Base-by-base conservation (phyloP, 2,113 vertebrate species). In the Lasiurus borealis region DNA sequence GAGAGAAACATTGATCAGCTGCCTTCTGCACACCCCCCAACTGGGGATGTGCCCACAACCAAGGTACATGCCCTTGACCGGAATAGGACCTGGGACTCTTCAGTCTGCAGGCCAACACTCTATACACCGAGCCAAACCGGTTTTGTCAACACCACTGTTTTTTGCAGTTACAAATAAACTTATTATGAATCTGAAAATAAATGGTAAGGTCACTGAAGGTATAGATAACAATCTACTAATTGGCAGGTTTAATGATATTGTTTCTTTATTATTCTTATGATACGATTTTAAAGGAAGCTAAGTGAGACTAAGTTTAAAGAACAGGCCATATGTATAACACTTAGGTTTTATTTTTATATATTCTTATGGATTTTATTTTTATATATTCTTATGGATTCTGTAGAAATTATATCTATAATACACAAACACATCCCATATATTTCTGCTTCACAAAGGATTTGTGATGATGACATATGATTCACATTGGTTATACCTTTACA, bases 131-230 rank as follows among this genome's bases (percentile, higher is more conserved):
- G 40, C 40, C 40, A 40, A 40, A 40, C 40, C 40, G 40, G 40
- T 40, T 40, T 40, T 40, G 40, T 40, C 40, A 93, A 44, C 0
- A 5, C 78, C 50, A n/a, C 10, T 95, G 75, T 78, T 77, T 14
- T 92, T 87, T 44, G 89, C 34, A 1, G 0, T 34, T 94, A 46
- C 64, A 72, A 96, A 93, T 6, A 97, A 92, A 95, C 87, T 87
- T 89, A 10, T 93, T 9, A 54, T 69, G 48, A 48, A 19, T 52
- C 84, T 23, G 73, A 31, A n/a, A 34, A 68, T 95, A 80, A 71
- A 27, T 90, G 1, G 14, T 31, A 31, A 84, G 15, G 15, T 94
- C 54, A 89, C 0, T 15, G 31, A 64, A 93, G 6, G 44, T 6
- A 88, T 21, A 84, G 11, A 21, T 25, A 85, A 64, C 0, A 54